A percentile compares a stretch with the other conserved stretches of the same genome.
These are phyloP conservation scores for Threskiornis aethiopicus DNA, from an alignment of 2,797 vertebrate species.

Conservation along the genomic window DNA sequence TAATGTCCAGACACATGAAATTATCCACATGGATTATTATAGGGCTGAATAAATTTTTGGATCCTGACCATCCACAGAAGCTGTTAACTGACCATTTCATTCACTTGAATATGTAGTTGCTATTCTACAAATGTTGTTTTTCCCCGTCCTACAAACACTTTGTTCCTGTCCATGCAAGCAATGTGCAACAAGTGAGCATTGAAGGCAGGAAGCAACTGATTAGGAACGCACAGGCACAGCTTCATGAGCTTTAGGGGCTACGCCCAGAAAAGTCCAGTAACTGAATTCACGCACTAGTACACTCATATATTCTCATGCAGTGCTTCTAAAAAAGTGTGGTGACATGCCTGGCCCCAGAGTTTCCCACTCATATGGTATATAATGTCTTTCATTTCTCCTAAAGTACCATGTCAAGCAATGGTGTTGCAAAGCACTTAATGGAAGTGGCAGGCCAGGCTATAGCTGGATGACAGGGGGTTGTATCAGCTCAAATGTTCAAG, in stretches of 20 bases:
- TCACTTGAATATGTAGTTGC: not conserved
- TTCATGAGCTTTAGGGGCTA: not conserved
- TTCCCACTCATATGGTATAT: not conserved
- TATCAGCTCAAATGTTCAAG: not conserved
- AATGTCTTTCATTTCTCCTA: not conserved
- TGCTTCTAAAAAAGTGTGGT: not conserved
- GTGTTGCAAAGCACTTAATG: not conserved
- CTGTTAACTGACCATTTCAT: not conserved
- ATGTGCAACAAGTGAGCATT: accelerated
- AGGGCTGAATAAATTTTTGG: not conserved
- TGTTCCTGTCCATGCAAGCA: not conserved
- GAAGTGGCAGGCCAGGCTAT: not conserved
- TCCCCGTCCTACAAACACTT: not conserved
- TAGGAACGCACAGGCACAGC: not conserved
- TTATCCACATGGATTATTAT: not conserved
- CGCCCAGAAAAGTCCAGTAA: not conserved
- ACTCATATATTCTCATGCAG: not conserved
- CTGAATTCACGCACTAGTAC: not conserved
- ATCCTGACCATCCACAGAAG: not conserved
- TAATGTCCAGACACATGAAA: not conserved
- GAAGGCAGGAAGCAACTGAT: not conserved
- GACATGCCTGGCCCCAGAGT: not conserved
- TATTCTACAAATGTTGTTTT: not conserved
- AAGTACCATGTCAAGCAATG: not conserved
- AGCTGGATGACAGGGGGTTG: not conserved